These are phyloP conservation scores for Gallinago stenura DNA, from an alignment of 2,797 vertebrate genomes.

Conservation along the genomic window DNA sequence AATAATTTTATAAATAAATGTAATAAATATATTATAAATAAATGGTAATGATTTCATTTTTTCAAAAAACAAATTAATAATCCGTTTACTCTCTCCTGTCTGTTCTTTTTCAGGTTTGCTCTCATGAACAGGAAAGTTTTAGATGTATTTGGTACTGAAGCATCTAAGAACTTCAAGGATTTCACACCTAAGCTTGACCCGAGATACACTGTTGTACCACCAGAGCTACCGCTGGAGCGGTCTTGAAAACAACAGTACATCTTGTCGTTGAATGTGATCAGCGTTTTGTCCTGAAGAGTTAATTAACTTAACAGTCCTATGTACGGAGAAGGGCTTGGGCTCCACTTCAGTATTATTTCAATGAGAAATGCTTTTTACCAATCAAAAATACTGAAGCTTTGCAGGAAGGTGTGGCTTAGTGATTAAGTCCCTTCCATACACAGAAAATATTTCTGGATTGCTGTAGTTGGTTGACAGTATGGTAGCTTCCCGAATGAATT, in stretches of 20 bases:
- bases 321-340: constrained; percentile 60
- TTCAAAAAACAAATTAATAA: not conserved
- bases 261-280: constrained; percentile 58
- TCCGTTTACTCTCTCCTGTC: not conserved
- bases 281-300: constrained; percentile 71
- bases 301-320: constrained; percentile 69
- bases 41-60: not conserved
- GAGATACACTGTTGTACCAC: constrained; percentile 79
- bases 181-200: constrained; percentile 92
- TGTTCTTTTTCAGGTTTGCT: constrained; percentile 86
- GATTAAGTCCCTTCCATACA: constrained; percentile 72
- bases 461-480: constrained; percentile 69
- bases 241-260: constrained; percentile 73
- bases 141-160: constrained; percentile 92
- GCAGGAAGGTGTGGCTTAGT: constrained; percentile 74
- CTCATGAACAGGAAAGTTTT: constrained; percentile 93
- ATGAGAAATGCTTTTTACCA: constrained; percentile 74
- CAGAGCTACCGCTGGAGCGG: constrained; percentile 80
- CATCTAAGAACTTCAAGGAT: constrained; percentile 90
- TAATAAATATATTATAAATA: not conserved
- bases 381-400: constrained; percentile 78
- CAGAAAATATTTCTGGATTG: constrained; percentile 73
- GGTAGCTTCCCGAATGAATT: constrained; percentile 77
- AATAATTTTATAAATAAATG: not conserved
- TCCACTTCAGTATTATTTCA: constrained; percentile 82